Conservation (phyloP, 2,113 vertebrate species). For the Trematocara nigrifrons region DNA sequence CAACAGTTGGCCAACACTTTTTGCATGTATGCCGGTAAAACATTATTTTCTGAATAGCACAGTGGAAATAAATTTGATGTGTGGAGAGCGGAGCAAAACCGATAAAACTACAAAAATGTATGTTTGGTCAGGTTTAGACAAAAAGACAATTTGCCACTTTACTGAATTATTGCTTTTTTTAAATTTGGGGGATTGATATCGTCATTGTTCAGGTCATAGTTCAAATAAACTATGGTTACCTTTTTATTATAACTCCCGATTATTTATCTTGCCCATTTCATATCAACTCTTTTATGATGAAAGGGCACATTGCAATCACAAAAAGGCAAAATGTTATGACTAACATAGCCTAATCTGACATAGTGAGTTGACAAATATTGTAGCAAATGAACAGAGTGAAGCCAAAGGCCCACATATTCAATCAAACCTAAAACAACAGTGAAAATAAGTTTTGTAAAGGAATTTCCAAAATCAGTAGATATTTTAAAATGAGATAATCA, state of each 20-base stretch:
- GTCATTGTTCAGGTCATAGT: neutral
- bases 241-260: neutral
- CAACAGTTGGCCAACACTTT: neutral
- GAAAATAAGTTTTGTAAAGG: neutral
- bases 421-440: neutral
- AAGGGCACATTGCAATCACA: neutral
- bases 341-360: neutral
- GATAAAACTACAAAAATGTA: neutral
- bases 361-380: neutral
- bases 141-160: neutral
- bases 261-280: neutral
- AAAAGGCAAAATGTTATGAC: neutral
- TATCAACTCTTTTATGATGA: neutral
- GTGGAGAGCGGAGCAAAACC: neutral
- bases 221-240: neutral
- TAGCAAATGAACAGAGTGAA: neutral
- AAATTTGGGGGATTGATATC: neutral
- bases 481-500: neutral
- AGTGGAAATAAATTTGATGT: neutral
- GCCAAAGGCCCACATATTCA: rapidly evolving
- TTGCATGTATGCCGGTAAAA: rapidly evolving
- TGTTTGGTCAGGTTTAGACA: neutral
- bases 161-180: neutral
- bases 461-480: neutral
- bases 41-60: rapidly evolving